Base-by-base conservation (phyloP, 2,888 invertebrate genomes). In the Halictus ligatus region DNA sequence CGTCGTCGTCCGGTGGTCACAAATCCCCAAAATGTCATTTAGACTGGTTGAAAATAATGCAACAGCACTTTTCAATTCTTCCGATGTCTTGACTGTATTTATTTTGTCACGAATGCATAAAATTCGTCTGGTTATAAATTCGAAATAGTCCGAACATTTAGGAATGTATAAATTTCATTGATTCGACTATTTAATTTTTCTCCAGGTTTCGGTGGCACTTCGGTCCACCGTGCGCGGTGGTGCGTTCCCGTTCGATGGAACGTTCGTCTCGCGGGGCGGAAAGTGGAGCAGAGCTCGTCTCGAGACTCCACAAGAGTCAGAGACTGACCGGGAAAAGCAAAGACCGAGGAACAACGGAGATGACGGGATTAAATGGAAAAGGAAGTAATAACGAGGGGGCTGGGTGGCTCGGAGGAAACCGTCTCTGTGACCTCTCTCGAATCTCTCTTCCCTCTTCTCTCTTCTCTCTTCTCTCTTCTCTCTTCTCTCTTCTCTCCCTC, bases 251-350 rank as follows among this genome's bases (percentile, higher is more conserved):
- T 64, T 67, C 75, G 35, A 80, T 71, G 81, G 67, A 71, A 83
- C 80, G 81, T n/a, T 3, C 88, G 77, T 81, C 83, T 85, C 84
- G 77, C 81, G 82, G 83, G 71, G 77, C 85, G 74, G 84, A 90
- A 90, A 89, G 89, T 90, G 54, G 90, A 89, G 86, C 88, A 83
- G 67, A 60, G 48, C 83, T 46, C 78, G 76, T 74, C 48, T 75
- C 46, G 72, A 58, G 54, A 46, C 54, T 69, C 46, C 46, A 40
- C 48, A 58, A 54, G 75, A 75, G 75, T 13, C 54, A 5, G 60
- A 60, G 67, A 67, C 35, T 35, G 67, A 35, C 67, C 67, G 29
- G 25, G 80, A 48, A 74, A 25, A 46, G 71, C 50, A 64, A 67
- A 76, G 71, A 72, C 50, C 60, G 43, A 69, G 58, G 77, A 73